These are phyloP conservation scores for Brachionichthys hirsutus DNA, from an alignment of 2,113 vertebrate species.

Conservation along the genomic window DNA sequence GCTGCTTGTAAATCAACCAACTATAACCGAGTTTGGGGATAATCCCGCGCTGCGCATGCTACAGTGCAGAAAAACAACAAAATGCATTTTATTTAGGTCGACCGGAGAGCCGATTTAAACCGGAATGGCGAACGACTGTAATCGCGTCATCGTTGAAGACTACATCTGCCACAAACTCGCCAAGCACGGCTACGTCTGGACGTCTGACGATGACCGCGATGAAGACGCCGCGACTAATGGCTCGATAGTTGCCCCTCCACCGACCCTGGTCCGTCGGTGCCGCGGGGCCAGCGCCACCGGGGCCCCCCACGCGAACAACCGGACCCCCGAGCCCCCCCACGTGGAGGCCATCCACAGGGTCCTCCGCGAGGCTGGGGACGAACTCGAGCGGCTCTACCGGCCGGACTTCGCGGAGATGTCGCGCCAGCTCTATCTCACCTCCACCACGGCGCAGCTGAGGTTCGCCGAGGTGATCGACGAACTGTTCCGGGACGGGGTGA, in stretches of 20 bases:
- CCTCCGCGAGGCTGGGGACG: conserved; percentile 89
- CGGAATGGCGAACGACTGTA: conserved; percentile 75
- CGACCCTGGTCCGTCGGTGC: conserved; percentile 70
- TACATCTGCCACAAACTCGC: conserved; percentile 80
- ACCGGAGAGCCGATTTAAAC: conserved; percentile 55
- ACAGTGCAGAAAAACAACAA: conserved; percentile 20
- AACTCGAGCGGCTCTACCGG: conserved; percentile 90
- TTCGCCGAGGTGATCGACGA: conserved; percentile 94
- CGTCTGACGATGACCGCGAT: conserved; percentile 48
- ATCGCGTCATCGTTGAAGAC: conserved; percentile 77
- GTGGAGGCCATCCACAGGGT: conserved; percentile 82
- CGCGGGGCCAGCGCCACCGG: conserved; percentile 51
- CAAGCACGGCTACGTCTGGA: conserved; percentile 72
- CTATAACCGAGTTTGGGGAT: conserved; percentile 25
- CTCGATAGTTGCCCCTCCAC: conserved; percentile 52
- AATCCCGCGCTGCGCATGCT: conserved; percentile 20
- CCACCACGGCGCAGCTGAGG: conserved; percentile 84
- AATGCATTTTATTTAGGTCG: conserved; percentile 56
- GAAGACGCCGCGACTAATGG: conserved; percentile 61
- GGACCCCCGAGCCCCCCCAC: conserved; percentile 51
- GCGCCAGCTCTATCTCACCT: conserved; percentile 89
- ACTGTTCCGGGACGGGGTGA: conserved; percentile 96
- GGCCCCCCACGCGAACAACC: conserved; percentile 56
- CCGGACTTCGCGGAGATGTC: conserved; percentile 94
- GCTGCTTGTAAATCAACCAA: too few relatives aligned